These are phyloP conservation scores for Heliconius congener DNA, from an alignment of 1,140 invertebrate genomes.

Conservation along the genomic window DNA sequence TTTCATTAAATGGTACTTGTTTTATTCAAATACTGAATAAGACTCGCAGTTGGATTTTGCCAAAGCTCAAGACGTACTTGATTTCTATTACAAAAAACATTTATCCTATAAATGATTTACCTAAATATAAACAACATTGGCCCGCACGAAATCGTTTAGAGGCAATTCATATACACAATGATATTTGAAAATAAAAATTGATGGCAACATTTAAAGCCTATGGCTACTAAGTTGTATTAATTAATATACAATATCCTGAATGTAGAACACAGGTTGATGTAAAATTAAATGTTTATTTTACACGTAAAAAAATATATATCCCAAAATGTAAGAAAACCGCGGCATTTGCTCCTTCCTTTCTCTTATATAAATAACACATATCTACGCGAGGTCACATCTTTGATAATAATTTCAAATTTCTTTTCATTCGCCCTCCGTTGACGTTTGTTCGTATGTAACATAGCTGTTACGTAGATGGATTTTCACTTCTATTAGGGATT, in stretches of 20 bases:
- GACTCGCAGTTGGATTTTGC: slow-evolving; percentile 8
- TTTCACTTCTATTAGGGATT: neutral
- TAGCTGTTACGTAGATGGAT: neutral
- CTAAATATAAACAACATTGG: slow-evolving; percentile 45
- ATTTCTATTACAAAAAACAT: slow-evolving; percentile 32
- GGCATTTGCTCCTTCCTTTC: neutral
- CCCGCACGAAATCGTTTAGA: slow-evolving; percentile 40
- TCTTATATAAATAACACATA: neutral
- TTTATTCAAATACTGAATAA: slow-evolving; percentile 27
- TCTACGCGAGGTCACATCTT: slow-evolving; percentile 50
- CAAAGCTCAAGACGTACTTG: slow-evolving; percentile 34
- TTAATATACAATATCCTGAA: neutral
- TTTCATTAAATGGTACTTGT: slow-evolving; percentile 4
- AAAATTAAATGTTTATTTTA: neutral
- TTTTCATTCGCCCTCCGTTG: slow-evolving; percentile 14
- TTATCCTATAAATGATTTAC: slow-evolving; percentile 33
- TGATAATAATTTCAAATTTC: slow-evolving; percentile 48
- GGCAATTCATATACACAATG: slow-evolving; percentile 25
- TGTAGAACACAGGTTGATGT: neutral
- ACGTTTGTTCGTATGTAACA: neutral
- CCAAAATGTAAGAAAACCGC: neutral
- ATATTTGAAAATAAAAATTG: slow-evolving; percentile 18
- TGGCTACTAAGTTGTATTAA: neutral
- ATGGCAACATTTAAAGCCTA: slow-evolving; percentile 8
- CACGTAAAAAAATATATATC: slow-evolving; percentile 1